A percentile compares a stretch with the other conserved stretches of the same genome.
Conservation (phyloP, 2,888 invertebrate species). For the Brenthis daphne region DNA sequence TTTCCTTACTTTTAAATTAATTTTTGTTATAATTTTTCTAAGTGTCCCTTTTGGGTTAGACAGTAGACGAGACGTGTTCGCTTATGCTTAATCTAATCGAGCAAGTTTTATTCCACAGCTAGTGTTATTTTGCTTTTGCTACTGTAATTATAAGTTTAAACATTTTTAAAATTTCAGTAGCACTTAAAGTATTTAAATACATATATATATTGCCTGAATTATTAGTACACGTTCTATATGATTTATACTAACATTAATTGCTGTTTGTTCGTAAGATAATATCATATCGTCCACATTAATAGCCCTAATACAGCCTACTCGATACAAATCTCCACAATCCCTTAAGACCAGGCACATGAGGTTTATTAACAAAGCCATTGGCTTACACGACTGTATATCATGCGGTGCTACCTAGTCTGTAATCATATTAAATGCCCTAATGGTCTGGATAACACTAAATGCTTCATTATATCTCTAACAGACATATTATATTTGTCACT, state of each 20-base stretch:
- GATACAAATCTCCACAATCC: conserved; percentile 51
- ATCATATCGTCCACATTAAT: conserved; percentile 36
- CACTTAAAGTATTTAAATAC: conserved; percentile 3
- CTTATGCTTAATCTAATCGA: conserved; percentile 23
- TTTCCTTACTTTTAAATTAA: conserved; percentile 33
- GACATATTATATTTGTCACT: neutral
- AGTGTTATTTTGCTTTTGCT: conserved; percentile 27
- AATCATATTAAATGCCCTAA: conserved; percentile 29
- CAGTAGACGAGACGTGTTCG: conserved; percentile 8
- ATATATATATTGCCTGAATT: neutral
- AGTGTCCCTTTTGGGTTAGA: neutral
- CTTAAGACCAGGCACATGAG: conserved; percentile 49
- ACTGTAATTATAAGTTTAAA: conserved; percentile 18
- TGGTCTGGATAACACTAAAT: conserved; percentile 26
- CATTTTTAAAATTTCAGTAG: conserved; percentile 13
- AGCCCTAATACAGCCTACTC: conserved; percentile 39
- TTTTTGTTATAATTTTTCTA: conserved; percentile 20
- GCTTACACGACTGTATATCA: conserved; percentile 42
- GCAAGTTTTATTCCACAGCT: conserved; percentile 25
- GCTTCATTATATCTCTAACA: conserved; percentile 6
- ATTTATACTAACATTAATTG: conserved; percentile 11
- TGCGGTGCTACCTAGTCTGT: conserved; percentile 26
- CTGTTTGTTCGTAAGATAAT: conserved; percentile 1
- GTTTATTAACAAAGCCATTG: conserved; percentile 50
- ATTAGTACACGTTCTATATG: conserved; percentile 1